A percentile compares a stretch with the other conserved stretches of the same genome.
Conservation (phyloP, 2,888 invertebrate genomes). For the Nysson spinosus region DNA sequence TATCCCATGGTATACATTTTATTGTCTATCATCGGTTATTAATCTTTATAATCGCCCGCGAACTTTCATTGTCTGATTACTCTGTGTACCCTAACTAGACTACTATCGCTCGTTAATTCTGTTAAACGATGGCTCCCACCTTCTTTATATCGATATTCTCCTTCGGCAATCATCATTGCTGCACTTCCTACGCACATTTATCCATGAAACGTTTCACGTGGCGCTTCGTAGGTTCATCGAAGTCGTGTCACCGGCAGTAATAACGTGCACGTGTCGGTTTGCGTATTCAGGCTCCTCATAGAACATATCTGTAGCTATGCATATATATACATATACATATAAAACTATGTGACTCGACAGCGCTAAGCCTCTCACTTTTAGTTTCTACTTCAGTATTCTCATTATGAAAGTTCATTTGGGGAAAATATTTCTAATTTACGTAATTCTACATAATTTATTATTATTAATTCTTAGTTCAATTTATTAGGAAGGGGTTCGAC, state of each 20-base stretch:
- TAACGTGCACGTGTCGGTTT: slow-evolving; percentile 27
- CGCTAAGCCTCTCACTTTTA: too few relatives aligned
- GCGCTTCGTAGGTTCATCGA: slow-evolving; percentile 42
- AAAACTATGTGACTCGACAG: too few relatives aligned
- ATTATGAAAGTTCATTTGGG: too few relatives aligned
- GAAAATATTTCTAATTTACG: too few relatives aligned
- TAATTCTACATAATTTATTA: too few relatives aligned
- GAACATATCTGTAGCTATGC: too few relatives aligned
- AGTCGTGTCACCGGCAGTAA: slow-evolving; percentile 43
- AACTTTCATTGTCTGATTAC: slow-evolving; percentile 49
- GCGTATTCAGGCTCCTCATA: too few relatives aligned
- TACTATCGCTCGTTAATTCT: slow-evolving; percentile 44
- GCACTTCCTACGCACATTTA: slow-evolving; percentile 1
- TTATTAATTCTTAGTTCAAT: too few relatives aligned
- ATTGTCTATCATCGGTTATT: slow-evolving; percentile 31
- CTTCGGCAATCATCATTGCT: slow-evolving; percentile 1
- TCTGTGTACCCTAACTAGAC: slow-evolving; percentile 24
- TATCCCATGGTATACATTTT: slow-evolving; percentile 26
- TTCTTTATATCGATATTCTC: slow-evolving; percentile 2
- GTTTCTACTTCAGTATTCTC: too few relatives aligned
- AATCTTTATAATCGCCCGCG: slow-evolving; percentile 39
- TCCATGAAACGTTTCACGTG: slow-evolving; percentile 19
- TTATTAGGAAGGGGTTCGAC: too few relatives aligned
- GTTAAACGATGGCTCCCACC: slow-evolving; percentile 12
- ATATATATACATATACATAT: not conserved